Percentiles rank a stretch among this genome's conserved stretches.
Conservation (phyloP, 2,797 vertebrate species). For the Pogonophryne albipinna region DNA sequence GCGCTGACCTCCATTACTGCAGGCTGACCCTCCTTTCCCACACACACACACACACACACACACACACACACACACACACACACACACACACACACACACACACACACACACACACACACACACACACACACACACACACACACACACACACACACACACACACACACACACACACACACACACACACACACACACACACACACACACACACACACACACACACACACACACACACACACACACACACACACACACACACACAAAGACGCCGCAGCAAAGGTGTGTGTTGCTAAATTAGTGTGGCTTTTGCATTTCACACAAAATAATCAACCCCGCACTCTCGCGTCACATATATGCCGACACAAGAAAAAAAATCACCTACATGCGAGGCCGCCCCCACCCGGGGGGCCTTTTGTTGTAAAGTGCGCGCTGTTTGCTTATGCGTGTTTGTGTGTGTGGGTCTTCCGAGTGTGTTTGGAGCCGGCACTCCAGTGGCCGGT, state of each 20-base stretch:
- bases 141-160: background rate
- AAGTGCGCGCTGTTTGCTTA: slow-evolving; percentile 35
- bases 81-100: background rate
- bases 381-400: slow-evolving; percentile 13
- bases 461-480: slow-evolving; percentile 60
- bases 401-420: slow-evolving; percentile 40
- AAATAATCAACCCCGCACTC: slow-evolving; percentile 37
- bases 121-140: background rate
- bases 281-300: slow-evolving; percentile 40
- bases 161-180: slow-evolving; percentile 11
- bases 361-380: slow-evolving; percentile 24
- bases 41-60: slow-evolving; percentile 7
- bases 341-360: slow-evolving; percentile 53
- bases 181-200: slow-evolving; percentile 4
- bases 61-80: slow-evolving; percentile 25
- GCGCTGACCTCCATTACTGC: slow-evolving; percentile 78
- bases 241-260: slow-evolving; percentile 2
- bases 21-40: slow-evolving; percentile 68
- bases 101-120: slow-evolving; percentile 25
- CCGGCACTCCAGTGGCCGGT: slow-evolving; percentile 75
- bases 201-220: slow-evolving; percentile 22
- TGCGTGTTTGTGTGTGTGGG: slow-evolving; percentile 27
- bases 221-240: background rate
- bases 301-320: slow-evolving; percentile 33
- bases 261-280: too few relatives aligned